Evolutionary conservation across 2,888 invertebrate species (phyloP), one percentile per base, ranked within the genome.

Genomic region (Latrodectus hesperus): DNA sequence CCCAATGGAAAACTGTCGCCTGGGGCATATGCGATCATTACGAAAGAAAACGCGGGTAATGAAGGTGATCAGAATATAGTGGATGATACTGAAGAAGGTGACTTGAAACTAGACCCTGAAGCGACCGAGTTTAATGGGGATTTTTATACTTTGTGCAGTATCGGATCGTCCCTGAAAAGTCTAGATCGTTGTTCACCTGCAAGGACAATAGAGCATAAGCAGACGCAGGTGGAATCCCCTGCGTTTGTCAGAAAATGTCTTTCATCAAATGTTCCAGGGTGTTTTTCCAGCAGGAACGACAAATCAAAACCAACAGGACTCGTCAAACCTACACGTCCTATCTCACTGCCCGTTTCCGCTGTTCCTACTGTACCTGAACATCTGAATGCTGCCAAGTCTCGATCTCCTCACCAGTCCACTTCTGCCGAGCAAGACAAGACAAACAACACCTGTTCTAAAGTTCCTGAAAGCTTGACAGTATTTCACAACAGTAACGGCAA

Each of bases 91-190:
- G 90, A 90, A 68, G 89, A 90, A 38, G 64, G 81, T 14, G 88
- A 88, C 51, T 75, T 90, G 17, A 90, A 90, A 53, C 51, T 89
- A n/a, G 86, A 89, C 52, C 68, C 84, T 10, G 89, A 89, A 68
- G 76, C 76, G 26, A 91, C 90, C 1, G 95, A 96, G 92, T 96
- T 96, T 91, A 96, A 96, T 9, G 93, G 96, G 90, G 96, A 96
- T 92, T 96, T 96, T 92, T 96, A 96, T 92, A 94, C 95, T 55
- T 94, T 96, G 89, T 96, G 96, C 73, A 96, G 96, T 92, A 96
- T 96, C 91, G 96, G 96, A 92, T 96, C 38, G 38, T 38, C 96
- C 92, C 95, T 95, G n/a, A 73, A 64, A 64, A 87, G 87, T 52
- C 68, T 87, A 26, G 87, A 87, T 51, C 87, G 67, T 16, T 77